Base-by-base conservation (phyloP, 2,888 invertebrate species). In the Agriopis marginaria region DNA sequence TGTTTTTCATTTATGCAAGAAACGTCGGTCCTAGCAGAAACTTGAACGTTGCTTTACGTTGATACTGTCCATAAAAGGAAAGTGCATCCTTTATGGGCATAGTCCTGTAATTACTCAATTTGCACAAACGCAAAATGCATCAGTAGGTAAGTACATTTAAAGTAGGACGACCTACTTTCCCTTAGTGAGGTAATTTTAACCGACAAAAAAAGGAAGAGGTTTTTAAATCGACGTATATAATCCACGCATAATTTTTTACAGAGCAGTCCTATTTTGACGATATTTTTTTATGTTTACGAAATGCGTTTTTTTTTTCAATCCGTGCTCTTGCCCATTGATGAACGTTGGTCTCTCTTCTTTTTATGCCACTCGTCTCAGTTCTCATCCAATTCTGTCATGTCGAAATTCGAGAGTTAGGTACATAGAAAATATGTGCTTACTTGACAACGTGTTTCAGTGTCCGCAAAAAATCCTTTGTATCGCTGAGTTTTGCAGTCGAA, bases 401-500 rank as follows among this genome's bases (percentile, higher is more conserved):
- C 10, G 4, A 58, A 32, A 32, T 32, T 32, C 32, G 32, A 32
- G 17, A 23, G 2, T 23, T 23, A 23, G 32, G 0, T 32, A 32
- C 32, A 32, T 5, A 23, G 17, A 32, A 32, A 32, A 32, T 32
- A 23, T 7, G 32, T 45, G 7, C 79, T 85, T 88, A 97, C 97
- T 95, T 98, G 98, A 85, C 98, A 98, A 79, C 96, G 95, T 7
- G 98, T 97, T 78, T 97, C 97, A 11, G 98, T 97, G 90, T 98
- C 98, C 4, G 98, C 98, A 81, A 98, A 98, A 91, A 98, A 98
- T 70, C 98, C 98, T 82, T 98, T 98, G 88, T 98, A 98, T 39
- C 98, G 94, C 85, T 98, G 98, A 71, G 97, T 96, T 80, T 97
- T 97, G 89, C 98, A 98, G 82, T 96, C 96, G 86, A 98, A 98